Conservation (phyloP, 1,140 invertebrate genomes). For the Drosophila rufa region DNA sequence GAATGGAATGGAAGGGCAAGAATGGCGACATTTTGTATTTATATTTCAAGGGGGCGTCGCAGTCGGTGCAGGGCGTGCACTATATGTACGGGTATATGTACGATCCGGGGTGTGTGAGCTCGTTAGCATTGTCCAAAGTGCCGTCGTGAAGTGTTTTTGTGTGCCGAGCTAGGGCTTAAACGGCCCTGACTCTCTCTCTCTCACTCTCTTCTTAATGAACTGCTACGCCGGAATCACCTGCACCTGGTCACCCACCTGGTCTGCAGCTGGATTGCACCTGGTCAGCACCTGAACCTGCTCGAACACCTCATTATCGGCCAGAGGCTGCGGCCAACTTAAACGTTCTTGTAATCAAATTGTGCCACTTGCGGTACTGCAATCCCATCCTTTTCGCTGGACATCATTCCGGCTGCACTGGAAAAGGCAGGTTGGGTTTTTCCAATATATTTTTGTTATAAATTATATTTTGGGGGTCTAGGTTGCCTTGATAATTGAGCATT, state of each 20-base stretch:
- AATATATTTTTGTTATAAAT: not conserved
- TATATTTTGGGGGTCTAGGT: not conserved
- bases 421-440: not conserved
- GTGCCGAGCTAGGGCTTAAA: constrained; percentile 40
- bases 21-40: constrained; percentile 62
- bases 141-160: constrained; percentile 67
- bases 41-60: constrained; percentile 48
- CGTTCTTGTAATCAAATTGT: constrained; percentile 77
- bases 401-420: constrained; percentile 11
- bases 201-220: constrained; percentile 47
- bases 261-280: constrained; percentile 1
- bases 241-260: constrained; percentile 11
- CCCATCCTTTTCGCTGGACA: constrained; percentile 15
- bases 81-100: constrained; percentile 1
- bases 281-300: not conserved
- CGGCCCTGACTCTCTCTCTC: constrained; percentile 26
- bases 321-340: constrained; percentile 57
- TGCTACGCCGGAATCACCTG: constrained; percentile 13
- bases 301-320: constrained; percentile 58
- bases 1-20: constrained; percentile 13
- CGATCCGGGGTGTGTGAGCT: constrained; percentile 43
- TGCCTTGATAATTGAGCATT: too few species aligned
- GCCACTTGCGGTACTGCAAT: constrained; percentile 58
- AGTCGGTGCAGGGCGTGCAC: not conserved
- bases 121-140: constrained; percentile 78